These are phyloP conservation scores for Acanthisitta chloris DNA, from an alignment of 2,113 vertebrate genomes.

Conservation along the genomic window DNA sequence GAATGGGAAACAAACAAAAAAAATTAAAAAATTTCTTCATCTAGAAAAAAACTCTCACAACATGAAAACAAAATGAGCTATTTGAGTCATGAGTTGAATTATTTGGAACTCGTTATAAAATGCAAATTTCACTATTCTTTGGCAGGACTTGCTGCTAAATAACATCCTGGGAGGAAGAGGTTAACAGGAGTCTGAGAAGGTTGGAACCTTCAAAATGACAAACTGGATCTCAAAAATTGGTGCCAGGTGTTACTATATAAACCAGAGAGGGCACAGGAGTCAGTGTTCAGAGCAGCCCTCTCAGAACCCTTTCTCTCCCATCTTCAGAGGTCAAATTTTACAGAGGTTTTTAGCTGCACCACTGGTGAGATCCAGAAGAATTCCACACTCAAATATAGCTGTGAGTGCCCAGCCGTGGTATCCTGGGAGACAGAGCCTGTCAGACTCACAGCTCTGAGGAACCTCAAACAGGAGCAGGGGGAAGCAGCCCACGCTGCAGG, in stretches of 20 bases:
- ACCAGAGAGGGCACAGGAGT: background rate
- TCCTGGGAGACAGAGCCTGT: background rate
- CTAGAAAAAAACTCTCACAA: background rate
- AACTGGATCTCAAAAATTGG: background rate
- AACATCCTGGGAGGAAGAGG: background rate
- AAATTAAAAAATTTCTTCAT: background rate
- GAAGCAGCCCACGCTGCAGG: background rate
- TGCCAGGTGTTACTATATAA: background rate
- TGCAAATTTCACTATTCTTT: background rate
- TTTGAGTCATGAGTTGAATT: background rate
- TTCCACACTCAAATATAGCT: background rate
- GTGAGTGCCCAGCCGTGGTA: rapidly evolving
- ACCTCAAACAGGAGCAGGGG: background rate
- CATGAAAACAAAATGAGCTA: background rate
- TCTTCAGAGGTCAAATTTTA: background rate
- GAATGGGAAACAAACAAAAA: background rate
- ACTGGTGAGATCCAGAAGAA: background rate
- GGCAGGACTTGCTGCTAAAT: background rate
- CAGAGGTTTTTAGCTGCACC: background rate
- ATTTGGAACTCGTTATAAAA: background rate
- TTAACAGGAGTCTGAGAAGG: background rate
- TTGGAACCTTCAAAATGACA: background rate
- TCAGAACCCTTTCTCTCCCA: background rate
- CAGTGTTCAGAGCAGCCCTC: background rate
- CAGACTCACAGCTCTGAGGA: background rate